Evolutionary conservation across 2,113 vertebrate genomes (phyloP).

Genomic region (Holacanthus passer): DNA sequence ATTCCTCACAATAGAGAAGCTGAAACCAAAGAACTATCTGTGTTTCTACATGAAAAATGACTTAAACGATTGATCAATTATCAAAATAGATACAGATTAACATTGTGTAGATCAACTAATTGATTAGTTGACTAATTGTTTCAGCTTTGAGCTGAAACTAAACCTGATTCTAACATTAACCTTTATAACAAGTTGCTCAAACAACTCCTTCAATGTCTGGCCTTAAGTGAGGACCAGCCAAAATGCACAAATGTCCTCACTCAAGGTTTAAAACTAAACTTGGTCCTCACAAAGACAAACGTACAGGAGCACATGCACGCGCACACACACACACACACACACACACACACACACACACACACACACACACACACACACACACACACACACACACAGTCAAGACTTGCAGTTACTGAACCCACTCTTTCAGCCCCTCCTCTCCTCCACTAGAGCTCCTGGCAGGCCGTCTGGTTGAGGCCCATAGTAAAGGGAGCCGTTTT

Average conservation of each 20-base stretch:
- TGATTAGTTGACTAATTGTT: background rate
- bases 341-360: conserved; percentile 19
- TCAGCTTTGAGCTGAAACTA: background rate
- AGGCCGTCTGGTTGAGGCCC: conserved; percentile 77
- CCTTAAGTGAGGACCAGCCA: background rate
- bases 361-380: conserved; percentile 39
- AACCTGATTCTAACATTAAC: background rate
- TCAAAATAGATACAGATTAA: background rate
- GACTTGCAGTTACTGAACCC: conserved; percentile 61
- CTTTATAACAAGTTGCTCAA: background rate
- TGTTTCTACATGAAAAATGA: no score
- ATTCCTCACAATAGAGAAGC: no score
- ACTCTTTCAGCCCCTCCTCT: conserved; percentile 55
- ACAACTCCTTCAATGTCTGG: background rate
- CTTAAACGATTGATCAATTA: no score
- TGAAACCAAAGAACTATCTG: no score
- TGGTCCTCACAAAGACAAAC: conserved; percentile 18
- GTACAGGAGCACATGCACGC: background rate
- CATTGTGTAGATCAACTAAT: background rate
- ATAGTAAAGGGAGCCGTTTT: conserved; percentile 74
- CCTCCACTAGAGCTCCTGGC: conserved; percentile 66
- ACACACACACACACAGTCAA: conserved; percentile 16
- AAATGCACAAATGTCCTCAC: background rate
- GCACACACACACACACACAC: conserved; percentile 14
- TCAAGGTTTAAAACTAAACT: conserved; percentile 8